Base-by-base conservation (phyloP, 2,888 invertebrate genomes). In the Corythucha ciliata region DNA sequence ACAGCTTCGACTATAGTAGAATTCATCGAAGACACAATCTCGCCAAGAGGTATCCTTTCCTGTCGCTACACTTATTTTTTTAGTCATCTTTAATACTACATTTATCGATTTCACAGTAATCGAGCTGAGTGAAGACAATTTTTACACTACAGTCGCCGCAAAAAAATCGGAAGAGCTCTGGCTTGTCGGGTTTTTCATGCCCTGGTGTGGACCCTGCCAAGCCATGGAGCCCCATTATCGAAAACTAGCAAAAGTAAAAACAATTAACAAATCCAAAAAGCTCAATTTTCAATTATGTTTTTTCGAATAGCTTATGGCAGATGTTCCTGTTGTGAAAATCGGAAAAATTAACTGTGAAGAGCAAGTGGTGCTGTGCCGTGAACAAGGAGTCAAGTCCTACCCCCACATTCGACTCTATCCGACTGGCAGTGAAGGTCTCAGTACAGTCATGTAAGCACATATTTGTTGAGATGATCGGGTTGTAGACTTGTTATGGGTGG, bases 161-260 rank as follows among this genome's bases (percentile, higher is more conserved):
- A 77, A 79, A 61, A 68, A 70, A 2, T 62, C 64, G 7, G 69
- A 72, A 40, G 73, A 76, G 53, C 65, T 81, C 4, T 83, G 81
- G 80, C 64, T 80, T 21, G 76, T 84, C 2, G 81, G 82, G 68
- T 84, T 77, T 67, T 83, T 73, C 65, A 81, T 80, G 10, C 79
- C 81, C 1, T 83, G 82, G 82, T 85, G 84, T 68, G 78, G 77
- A 2, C 82, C 82, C 1, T 85, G 84, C 64, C 78, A 79, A 61
- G 75, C 77, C 63, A 68, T 85, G 56, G 74, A 75, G 8, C 78
- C 80, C 1, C 76, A 82, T 60, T 83, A 79, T 76, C 71, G 79
- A 34, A 71, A 72, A 62, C 69, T 83, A 26, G 81, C 82, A 2
- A 75, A 74, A 64, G 68, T 73, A 54, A 32, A 25, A 44, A 20